Conservation (phyloP, 2,113 vertebrate genomes). For the Onychostruthus taczanowskii region DNA sequence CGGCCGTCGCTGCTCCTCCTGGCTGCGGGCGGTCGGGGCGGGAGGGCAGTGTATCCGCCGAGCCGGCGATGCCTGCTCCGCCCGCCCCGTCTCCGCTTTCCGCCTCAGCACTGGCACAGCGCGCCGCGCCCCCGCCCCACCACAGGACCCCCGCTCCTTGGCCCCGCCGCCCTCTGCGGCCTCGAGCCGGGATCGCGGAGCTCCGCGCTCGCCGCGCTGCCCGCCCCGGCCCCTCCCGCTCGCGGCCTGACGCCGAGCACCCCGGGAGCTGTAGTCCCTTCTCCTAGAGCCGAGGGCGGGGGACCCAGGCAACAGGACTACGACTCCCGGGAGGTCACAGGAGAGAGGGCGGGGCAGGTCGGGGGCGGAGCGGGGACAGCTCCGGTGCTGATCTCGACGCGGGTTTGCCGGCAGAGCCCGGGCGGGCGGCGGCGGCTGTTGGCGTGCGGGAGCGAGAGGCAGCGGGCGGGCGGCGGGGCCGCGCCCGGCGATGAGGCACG, state of each 20-base stretch:
- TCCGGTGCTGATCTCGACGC: constrained; percentile 39
- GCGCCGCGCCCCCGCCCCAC: not conserved
- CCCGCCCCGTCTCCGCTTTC: not conserved
- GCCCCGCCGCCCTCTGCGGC: not conserved
- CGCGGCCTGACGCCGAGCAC: not conserved
- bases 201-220: not conserved
- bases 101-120: not conserved
- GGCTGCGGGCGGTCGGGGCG: not conserved
- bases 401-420: not conserved
- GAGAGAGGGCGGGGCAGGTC: not conserved
- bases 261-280: not conserved
- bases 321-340: not conserved
- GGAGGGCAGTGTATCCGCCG: not conserved
- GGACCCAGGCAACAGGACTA: not conserved
- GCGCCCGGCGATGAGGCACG: constrained; percentile 16
- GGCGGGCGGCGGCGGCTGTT: not conserved
- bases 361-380: constrained; percentile 3
- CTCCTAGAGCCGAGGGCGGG: fast-evolving
- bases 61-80: no score
- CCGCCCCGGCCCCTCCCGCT: not conserved
- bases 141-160: fast-evolving
- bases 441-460: not conserved
- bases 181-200: no score
- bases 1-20: not conserved
- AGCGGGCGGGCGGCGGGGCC: not conserved